These are phyloP conservation scores for Thinocorus orbignyianus DNA, from an alignment of 2,113 vertebrate species.

Conservation along the genomic window DNA sequence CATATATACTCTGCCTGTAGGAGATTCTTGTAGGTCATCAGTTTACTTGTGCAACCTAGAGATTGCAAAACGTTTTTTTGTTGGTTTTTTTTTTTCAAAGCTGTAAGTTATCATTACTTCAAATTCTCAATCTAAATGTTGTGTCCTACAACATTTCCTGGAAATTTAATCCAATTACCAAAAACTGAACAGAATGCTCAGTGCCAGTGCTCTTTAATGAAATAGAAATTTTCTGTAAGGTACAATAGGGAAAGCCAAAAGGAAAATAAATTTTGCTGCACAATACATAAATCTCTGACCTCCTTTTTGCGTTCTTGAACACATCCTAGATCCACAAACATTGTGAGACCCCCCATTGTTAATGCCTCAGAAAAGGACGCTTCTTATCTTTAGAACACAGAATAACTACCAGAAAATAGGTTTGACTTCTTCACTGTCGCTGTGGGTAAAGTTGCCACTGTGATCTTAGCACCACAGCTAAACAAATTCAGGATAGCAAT, in stretches of 20 bases:
- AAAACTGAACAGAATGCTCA: neutral
- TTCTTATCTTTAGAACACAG: neutral
- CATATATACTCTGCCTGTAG: neutral
- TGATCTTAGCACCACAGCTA: slow-evolving; percentile 27
- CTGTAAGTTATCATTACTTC: neutral
- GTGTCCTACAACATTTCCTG: neutral
- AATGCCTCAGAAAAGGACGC: neutral
- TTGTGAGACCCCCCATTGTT: neutral
- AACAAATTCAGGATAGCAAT: slow-evolving; percentile 55
- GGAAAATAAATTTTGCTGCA: neutral
- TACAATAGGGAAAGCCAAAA: neutral
- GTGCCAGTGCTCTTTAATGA: neutral
- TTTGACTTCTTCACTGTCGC: neutral
- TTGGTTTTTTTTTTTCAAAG: neutral
- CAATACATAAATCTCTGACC: neutral
- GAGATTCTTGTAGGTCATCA: neutral
- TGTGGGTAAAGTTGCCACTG: neutral
- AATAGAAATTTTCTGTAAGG: neutral
- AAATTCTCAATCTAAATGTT: neutral
- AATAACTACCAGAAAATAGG: neutral
- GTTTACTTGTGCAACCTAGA: neutral
- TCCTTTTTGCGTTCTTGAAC: neutral
- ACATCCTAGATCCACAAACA: neutral
- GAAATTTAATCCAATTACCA: neutral
- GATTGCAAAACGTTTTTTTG: neutral